phyloP scores from a whole-genome alignment of 2,113 vertebrate species.

The Agapornis roseicollis region DNA sequence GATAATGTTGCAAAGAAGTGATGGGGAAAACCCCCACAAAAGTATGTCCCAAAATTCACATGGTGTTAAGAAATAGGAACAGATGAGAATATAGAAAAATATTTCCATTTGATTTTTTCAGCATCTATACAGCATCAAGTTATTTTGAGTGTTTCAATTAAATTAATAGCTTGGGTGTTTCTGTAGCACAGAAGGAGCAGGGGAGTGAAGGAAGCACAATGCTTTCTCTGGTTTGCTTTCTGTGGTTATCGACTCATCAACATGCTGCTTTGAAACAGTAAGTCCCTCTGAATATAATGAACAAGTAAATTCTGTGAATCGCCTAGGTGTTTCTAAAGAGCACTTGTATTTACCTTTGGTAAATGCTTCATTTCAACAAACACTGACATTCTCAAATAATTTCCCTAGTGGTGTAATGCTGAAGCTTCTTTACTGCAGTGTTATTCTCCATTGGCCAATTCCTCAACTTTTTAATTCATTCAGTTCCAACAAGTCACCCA shows the following conservation, averaged over 20 bases:
- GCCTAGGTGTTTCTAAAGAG: neutral
- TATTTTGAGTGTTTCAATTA: no score
- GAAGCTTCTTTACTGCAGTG: neutral
- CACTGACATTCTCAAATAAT: neutral
- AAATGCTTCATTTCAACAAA: neutral
- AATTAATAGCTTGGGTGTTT: neutral
- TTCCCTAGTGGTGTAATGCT: neutral
- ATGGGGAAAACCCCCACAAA: neutral
- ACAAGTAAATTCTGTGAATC: neutral
- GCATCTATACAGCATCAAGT: neutral
- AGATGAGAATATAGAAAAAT: neutral
- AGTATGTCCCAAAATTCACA: neutral
- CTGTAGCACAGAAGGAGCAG: no score
- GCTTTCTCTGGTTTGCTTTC: neutral
- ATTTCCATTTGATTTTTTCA: neutral
- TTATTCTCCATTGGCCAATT: neutral
- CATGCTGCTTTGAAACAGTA: neutral
- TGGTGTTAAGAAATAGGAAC: neutral
- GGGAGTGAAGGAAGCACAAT: neutral
- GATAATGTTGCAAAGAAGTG: neutral
- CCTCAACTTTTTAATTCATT: neutral
- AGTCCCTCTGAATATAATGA: neutral
- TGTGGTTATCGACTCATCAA: neutral
- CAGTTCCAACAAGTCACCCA: neutral
- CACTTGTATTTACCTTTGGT: neutral